Percentiles rank a stretch among this genome's conserved stretches.
Evolutionary conservation across 2,113 vertebrate genomes (phyloP).

Genomic region (Rhynchopsitta pachyrhyncha): DNA sequence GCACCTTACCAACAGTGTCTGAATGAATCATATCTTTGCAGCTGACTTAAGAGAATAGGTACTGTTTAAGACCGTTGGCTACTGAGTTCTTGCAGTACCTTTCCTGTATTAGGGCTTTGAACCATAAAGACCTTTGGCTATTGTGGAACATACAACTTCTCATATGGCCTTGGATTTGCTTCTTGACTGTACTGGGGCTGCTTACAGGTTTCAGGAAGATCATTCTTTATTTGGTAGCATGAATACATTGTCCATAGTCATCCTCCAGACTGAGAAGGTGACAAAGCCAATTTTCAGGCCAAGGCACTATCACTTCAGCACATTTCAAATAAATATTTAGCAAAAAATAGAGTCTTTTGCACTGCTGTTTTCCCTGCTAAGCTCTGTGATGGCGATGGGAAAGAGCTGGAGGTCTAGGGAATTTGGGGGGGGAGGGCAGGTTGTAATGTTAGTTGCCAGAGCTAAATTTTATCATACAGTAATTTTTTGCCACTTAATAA

Average conservation of each 20-base stretch:
- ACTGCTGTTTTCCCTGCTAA: neutral
- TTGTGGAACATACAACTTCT: neutral
- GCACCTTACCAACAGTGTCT: neutral
- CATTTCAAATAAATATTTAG: neutral
- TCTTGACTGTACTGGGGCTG: neutral
- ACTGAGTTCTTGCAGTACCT: neutral
- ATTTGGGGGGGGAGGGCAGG: rapidly evolving
- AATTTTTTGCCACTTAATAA: neutral
- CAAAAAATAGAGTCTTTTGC: neutral
- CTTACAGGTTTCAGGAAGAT: neutral
- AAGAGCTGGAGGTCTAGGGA: neutral
- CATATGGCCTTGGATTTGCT: neutral
- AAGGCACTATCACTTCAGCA: neutral
- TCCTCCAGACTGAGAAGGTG: neutral
- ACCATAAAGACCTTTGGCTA: neutral
- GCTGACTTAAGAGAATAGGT: neutral
- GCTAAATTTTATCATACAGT: neutral
- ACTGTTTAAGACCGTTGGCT: neutral
- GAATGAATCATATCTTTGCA: neutral
- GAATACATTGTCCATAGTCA: neutral
- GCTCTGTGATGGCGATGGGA: neutral
- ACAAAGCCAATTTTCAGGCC: neutral
- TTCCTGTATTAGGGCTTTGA: neutral
- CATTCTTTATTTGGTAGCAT: neutral
- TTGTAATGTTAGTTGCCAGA: neutral